These are phyloP conservation scores for Semnornis frantzii DNA, from an alignment of 2,113 vertebrate genomes.

Conservation along the genomic window DNA sequence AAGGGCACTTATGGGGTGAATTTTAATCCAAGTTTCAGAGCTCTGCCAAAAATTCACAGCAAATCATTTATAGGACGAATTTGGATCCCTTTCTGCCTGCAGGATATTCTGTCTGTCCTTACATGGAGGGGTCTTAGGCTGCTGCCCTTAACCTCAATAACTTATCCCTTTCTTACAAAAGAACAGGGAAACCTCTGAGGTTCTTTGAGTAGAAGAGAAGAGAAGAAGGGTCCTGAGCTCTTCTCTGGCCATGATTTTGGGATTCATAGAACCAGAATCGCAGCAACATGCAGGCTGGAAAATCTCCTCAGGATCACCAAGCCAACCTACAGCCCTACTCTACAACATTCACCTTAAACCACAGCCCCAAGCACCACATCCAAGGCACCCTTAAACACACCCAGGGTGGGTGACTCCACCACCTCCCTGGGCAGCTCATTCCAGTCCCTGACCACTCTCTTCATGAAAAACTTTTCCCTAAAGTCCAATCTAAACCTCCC, in stretches of 20 bases:
- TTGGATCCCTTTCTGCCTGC: background rate
- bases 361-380: too few relatives aligned
- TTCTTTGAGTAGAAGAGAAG: background rate
- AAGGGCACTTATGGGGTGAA: background rate
- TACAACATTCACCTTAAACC: too few relatives aligned
- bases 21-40: background rate
- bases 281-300: too few relatives aligned
- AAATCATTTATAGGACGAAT: background rate
- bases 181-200: background rate
- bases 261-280: background rate
- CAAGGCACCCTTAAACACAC: too few relatives aligned
- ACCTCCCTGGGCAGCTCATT: too few relatives aligned
- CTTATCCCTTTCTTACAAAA: background rate
- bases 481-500: too few relatives aligned
- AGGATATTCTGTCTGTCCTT: background rate
- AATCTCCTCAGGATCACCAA: too few relatives aligned
- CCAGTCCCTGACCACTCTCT: too few relatives aligned
- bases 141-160: background rate
- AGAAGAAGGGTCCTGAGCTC: background rate
- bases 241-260: background rate
- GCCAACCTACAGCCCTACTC: too few relatives aligned
- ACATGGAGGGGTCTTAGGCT: background rate
- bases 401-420: too few relatives aligned
- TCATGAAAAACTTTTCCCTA: too few relatives aligned
- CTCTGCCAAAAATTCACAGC: slow-evolving; percentile 8